These are phyloP conservation scores for Hestina assimilis DNA, from an alignment of 1,140 invertebrate genomes.

Conservation along the genomic window DNA sequence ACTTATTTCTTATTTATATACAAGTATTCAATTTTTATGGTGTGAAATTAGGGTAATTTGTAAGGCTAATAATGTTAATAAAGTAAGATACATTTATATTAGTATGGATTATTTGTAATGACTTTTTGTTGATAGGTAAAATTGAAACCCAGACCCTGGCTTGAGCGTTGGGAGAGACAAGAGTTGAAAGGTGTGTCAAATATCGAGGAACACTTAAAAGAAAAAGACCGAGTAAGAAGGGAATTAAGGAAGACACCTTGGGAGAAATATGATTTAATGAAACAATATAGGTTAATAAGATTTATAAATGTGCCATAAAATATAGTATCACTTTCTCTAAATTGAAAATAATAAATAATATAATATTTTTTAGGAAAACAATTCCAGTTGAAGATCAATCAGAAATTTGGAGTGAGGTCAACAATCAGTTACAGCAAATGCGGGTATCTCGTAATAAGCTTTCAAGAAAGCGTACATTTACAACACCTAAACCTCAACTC, in stretches of 20 bases:
- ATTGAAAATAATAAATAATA: background rate
- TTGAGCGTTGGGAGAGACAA: slow-evolving; percentile 89
- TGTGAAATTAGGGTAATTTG: background rate
- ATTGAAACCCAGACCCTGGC: slow-evolving; percentile 92
- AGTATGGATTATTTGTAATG: slow-evolving; percentile 37
- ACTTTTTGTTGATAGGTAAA: too few species aligned
- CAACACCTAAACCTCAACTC: slow-evolving; percentile 54
- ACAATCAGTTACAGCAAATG: slow-evolving; percentile 85
- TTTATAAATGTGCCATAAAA: background rate
- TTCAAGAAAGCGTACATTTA: slow-evolving; percentile 83
- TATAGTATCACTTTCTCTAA: background rate
- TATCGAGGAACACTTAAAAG: slow-evolving; percentile 79
- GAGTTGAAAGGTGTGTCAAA: slow-evolving; percentile 88
- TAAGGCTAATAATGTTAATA: background rate
- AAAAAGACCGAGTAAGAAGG: slow-evolving; percentile 81
- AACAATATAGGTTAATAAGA: slow-evolving; percentile 91
- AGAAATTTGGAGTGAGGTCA: slow-evolving; percentile 91
- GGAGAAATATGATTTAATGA: slow-evolving; percentile 97
- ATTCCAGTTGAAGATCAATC: slow-evolving; percentile 93
- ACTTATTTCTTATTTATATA: too few species aligned
- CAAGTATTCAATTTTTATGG: background rate
- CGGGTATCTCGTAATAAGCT: slow-evolving; percentile 83
- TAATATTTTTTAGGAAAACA: slow-evolving; percentile 80
- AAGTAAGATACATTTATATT: slow-evolving; percentile 9
- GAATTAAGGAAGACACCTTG: slow-evolving; percentile 84